Base-by-base conservation (phyloP, 2,113 vertebrate genomes). In the Platichthys flesus region DNA sequence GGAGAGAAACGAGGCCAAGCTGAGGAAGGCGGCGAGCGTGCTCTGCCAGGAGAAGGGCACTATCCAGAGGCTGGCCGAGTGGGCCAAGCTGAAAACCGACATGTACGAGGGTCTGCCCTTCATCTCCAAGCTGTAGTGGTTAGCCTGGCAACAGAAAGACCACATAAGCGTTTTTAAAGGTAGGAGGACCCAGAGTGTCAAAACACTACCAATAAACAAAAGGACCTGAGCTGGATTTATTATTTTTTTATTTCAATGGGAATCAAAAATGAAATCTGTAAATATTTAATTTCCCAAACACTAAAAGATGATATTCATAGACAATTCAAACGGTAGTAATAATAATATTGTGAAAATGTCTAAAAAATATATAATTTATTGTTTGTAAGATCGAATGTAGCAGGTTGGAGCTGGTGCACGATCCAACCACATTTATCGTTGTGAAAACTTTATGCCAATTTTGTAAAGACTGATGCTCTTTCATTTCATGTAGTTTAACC, bases 81-180 rank as follows among this genome's bases (percentile, higher is more conserved):
- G 97, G 97, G 82, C 94, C 69, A 96, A 91, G 87, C 94, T 98
- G 61, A 98, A 98, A 89, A 89, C 91, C 0, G 94, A 97, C 79
- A 98, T 98, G 97, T 98, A 96, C 24, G 95, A 98, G 83, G 96
- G 96, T 12, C 84, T 97, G 67, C 94, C 96, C 0, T 95, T 96
- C 51, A 6, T 85, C 88, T 97, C 97, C 76, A 99, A 97, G 87
- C 93, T 98, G 81, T 99, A 92, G 75, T 7, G 15, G 3, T 0
- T 23, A 66, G 14, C 10, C 1, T 4, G 57, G 9, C 31, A 45
- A 7, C 12, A 66, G 18, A 20, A 8, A 35, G 14, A 60, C 21
- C 21, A 15, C 35, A 24, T 3, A 24, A 45, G 20, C 40, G 49
- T 68, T 62, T 65, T 70, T n/a, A 71, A 67, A 67, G 1, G 13